phyloP scores from a whole-genome alignment of 2,888 invertebrate genomes.

The Empis stercorea region DNA sequence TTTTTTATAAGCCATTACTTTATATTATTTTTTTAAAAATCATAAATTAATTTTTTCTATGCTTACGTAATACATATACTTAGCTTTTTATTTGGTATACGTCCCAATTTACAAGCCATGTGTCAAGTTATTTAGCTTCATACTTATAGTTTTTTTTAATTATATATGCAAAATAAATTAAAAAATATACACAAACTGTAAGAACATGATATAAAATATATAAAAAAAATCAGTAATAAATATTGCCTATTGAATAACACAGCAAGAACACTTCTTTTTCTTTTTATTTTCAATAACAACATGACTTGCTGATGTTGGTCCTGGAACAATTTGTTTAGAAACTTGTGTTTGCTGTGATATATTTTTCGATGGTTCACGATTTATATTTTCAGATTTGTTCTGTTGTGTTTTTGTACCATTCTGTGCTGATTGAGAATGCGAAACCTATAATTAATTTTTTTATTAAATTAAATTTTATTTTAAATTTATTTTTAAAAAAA shows the following conservation, averaged over 20 bases:
- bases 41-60: too few relatives aligned
- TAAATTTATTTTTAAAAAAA: background rate
- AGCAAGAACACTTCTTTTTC: slow-evolving; percentile 91
- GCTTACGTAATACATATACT: too few relatives aligned
- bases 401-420: slow-evolving; percentile 36
- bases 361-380: slow-evolving; percentile 14
- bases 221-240: background rate
- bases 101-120: too few relatives aligned
- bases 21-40: too few relatives aligned
- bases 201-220: too few relatives aligned
- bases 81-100: too few relatives aligned
- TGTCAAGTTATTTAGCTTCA: too few relatives aligned
- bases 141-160: too few relatives aligned
- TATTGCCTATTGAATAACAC: slow-evolving; percentile 69
- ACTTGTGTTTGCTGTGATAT: slow-evolving; percentile 36
- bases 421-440: slow-evolving; percentile 35
- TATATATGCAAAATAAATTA: too few relatives aligned
- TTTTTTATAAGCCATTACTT: too few relatives aligned
- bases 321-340: slow-evolving; percentile 49
- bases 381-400: slow-evolving; percentile 16
- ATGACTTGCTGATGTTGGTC: slow-evolving; percentile 75
- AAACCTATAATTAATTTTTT: slow-evolving; percentile 24
- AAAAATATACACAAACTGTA: too few relatives aligned
- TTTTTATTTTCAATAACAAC: slow-evolving; percentile 73
- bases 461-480: background rate